phyloP scores from a whole-genome alignment of 2,797 vertebrate species.

The Mareca penelope region DNA sequence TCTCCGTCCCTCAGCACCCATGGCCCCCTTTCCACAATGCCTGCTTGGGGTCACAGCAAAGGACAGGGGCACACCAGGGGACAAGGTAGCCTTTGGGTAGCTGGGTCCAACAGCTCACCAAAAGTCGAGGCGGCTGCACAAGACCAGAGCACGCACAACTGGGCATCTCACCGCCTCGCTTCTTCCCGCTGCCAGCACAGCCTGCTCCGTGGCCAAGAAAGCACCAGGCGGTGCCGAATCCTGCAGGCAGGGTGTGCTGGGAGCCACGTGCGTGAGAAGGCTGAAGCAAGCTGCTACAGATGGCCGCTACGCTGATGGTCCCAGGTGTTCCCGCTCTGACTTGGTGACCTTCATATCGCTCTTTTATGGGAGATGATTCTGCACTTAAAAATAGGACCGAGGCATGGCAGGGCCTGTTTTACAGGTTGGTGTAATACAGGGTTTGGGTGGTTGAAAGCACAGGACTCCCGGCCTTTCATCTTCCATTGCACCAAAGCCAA shows the following conservation, averaged over 20 bases:
- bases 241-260: too few relatives aligned
- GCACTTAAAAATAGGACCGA: accelerated
- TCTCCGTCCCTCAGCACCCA: too few relatives aligned
- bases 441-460: background rate
- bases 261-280: background rate
- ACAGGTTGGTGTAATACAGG: accelerated
- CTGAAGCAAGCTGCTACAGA: accelerated
- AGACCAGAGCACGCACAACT: background rate
- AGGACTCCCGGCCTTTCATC: background rate
- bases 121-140: background rate
- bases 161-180: background rate
- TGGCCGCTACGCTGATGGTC: background rate
- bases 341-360: accelerated
- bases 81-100: background rate
- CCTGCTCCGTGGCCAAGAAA: background rate
- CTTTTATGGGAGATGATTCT: background rate
- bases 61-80: too few relatives aligned
- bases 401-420: background rate
- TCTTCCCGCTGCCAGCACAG: accelerated
- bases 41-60: background rate
- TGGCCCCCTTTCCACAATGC: background rate
- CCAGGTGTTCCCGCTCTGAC: background rate
- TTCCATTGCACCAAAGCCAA: background rate
- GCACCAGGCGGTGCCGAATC: accelerated
- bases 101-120: background rate